A percentile compares a stretch with the other conserved stretches of the same genome.
Evolutionary conservation across 2,888 invertebrate genomes (phyloP).

Genomic region (Fragum whitleyi): DNA sequence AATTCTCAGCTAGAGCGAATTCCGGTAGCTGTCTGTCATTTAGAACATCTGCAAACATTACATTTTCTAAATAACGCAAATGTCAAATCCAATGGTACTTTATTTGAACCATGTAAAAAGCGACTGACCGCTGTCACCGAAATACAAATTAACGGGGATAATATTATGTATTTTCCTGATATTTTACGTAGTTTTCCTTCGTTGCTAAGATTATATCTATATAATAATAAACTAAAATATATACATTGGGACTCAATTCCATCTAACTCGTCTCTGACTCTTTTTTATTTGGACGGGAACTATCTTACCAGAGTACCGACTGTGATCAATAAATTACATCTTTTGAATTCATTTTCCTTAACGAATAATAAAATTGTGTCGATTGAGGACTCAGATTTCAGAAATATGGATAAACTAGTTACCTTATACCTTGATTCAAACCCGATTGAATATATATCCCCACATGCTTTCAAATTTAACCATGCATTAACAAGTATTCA

Average conservation of each 20-base stretch:
- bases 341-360: not conserved
- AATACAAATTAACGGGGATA: not conserved
- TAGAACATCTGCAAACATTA: not conserved
- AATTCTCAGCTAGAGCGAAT: not conserved
- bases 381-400: conserved; percentile 1
- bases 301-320: conserved; percentile 1
- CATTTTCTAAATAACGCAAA: not conserved
- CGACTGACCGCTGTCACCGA: not conserved
- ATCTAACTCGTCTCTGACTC: not conserved
- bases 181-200: conserved; percentile 6
- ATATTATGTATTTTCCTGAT: not conserved
- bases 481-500: not conserved
- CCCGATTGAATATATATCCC: conserved; percentile 12
- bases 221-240: not conserved
- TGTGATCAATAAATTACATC: not conserved
- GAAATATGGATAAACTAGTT: not conserved
- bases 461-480: conserved; percentile 2
- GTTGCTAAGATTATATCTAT: not conserved
- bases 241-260: conserved; percentile 10
- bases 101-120: not conserved
- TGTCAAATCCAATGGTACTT: not conserved
- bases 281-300: not conserved
- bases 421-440: not conserved
- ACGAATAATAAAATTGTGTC: not conserved
- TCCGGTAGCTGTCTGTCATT: conserved; percentile 7